Base-by-base conservation (phyloP, 2,797 vertebrate species). In the Pterois miles region DNA sequence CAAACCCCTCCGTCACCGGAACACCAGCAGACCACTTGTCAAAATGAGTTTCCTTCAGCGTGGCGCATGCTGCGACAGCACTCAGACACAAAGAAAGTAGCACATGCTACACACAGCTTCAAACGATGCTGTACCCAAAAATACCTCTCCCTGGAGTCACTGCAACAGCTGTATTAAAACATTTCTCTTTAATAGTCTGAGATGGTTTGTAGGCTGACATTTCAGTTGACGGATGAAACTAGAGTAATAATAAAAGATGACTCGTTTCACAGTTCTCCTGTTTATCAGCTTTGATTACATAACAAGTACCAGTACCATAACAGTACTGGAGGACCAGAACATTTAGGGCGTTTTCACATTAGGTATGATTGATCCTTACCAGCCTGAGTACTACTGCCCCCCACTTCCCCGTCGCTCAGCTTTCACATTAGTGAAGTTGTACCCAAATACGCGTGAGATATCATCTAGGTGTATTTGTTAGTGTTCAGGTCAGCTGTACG, bases 21-120 rank as follows among this genome's bases (percentile, higher is more conserved):
- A 89, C 81, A 71, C 72, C 36, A 86, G 78, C 86, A 89, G 83
- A 86, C 82, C 85, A 58, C 86, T 83, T 91, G 92, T 93, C 91
- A 91, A 80, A 80, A 25, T 14, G 72, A 63, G 82, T 91, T 84
- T 74, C 58, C 67, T 65, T 93, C 88, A 90, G 71, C 11, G 43
- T 27, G 0, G 5, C 43, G 16, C 87, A 59, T 74, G 84, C 86
- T 81, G 82, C 29, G 68, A 83, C 81, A 63, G 73, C 67, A 31
- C 57, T 34, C 68, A 27, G 36, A 83, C 86, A 84, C 76, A 83
- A 75, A 82, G 53, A 68, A 78, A 85, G 72, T 18, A 80, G 80
- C 72, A 73, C 86, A 80, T 74, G 77, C 33, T 78, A 70, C 58
- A 70, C 58, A 80, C 58, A 36, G 38, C 80, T 80, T 71, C 74